A percentile compares a stretch with the other conserved stretches of the same genome.
Conservation (phyloP, 2,797 vertebrate genomes). For the Poecilia wingei region DNA sequence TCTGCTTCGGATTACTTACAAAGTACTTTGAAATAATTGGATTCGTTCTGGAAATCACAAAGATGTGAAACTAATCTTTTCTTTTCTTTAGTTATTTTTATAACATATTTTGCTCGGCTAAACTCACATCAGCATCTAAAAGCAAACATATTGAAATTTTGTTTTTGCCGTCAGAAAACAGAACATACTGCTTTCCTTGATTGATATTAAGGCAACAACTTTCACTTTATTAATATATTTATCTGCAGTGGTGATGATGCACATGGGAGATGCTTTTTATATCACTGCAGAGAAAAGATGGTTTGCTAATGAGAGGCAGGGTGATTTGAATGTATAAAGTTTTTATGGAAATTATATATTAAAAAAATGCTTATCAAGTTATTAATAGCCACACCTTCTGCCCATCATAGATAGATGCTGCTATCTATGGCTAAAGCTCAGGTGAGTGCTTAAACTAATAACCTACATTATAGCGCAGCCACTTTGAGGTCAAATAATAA, state of each 20-base stretch:
- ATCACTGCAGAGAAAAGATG: not conserved
- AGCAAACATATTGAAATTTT: not conserved
- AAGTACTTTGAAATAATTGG: not conserved
- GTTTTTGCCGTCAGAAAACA: not conserved
- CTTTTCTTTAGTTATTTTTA: not conserved
- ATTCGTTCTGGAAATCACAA: not conserved
- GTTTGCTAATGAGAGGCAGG: not conserved
- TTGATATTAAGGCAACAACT: not conserved
- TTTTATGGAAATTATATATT: not conserved
- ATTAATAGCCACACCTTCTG: constrained; percentile 40
- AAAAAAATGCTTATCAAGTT: not conserved
- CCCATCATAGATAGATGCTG: constrained; percentile 64
- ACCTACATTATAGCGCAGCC: constrained; percentile 79
- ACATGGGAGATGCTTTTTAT: not conserved
- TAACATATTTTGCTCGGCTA: not conserved
- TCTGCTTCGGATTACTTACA: not conserved
- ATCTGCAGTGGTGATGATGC: not conserved
- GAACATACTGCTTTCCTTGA: not conserved
- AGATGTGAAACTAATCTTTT: not conserved
- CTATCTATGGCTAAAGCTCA: constrained; percentile 62
- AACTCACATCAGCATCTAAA: not conserved
- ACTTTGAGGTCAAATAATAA: constrained; percentile 79
- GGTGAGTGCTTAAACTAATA: constrained; percentile 41
- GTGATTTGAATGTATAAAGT: constrained; percentile 4
- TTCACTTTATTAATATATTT: not conserved